These are phyloP conservation scores for Bombyx huttoni DNA, from an alignment of 2,888 invertebrate genomes.

Conservation along the genomic window DNA sequence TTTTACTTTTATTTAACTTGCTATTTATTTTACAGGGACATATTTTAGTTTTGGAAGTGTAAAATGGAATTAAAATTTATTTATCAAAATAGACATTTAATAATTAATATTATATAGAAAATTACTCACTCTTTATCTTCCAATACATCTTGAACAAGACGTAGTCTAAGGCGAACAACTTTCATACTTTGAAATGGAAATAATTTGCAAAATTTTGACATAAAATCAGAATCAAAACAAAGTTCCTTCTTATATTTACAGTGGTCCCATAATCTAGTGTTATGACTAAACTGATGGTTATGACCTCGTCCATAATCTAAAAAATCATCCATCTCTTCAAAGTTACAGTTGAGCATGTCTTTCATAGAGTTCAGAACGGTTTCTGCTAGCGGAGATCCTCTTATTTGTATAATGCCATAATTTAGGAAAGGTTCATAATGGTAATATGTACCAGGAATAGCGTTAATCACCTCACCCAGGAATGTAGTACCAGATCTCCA, in stretches of 20 bases:
- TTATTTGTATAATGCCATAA: slow-evolving; percentile 85
- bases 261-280: slow-evolving; percentile 86
- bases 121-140: slow-evolving; percentile 78
- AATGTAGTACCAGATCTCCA: slow-evolving; percentile 95
- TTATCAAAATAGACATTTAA: background rate
- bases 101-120: background rate
- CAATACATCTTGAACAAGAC: slow-evolving; percentile 79
- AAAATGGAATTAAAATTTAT: background rate
- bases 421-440: slow-evolving; percentile 91
- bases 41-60: no score
- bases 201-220: slow-evolving; percentile 82
- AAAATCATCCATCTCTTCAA: slow-evolving; percentile 80
- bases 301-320: slow-evolving; percentile 83
- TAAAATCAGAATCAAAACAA: slow-evolving; percentile 74
- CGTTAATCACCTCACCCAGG: slow-evolving; percentile 86
- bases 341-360: slow-evolving; percentile 83
- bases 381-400: slow-evolving; percentile 79
- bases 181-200: slow-evolving; percentile 94
- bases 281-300: slow-evolving; percentile 87
- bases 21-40: no score
- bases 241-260: slow-evolving; percentile 75
- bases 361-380: slow-evolving; percentile 78
- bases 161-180: slow-evolving; percentile 83
- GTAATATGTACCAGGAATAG: slow-evolving; percentile 89
- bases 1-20: no score